Evolutionary conservation across 1,140 invertebrate species (phyloP).

Genomic region (Drosophila carrolli): DNA sequence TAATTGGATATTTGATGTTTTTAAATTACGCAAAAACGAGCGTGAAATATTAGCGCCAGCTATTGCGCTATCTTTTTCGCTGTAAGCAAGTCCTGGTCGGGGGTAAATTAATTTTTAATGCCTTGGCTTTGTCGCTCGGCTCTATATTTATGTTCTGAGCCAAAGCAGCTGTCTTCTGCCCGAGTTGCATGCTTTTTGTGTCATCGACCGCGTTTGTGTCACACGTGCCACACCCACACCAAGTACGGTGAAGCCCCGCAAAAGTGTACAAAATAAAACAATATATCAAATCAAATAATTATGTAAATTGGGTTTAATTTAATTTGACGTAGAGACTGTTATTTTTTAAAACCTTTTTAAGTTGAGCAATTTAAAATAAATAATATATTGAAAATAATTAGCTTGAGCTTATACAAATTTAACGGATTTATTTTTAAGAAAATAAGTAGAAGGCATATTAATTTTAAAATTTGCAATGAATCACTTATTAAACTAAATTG

Average conservation of each 20-base stretch:
- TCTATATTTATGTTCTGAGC: slow-evolving; percentile 67
- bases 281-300: not conserved
- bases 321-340: too few species aligned
- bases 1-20: slow-evolving; percentile 84
- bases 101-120: slow-evolving; percentile 82
- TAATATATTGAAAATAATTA: too few species aligned
- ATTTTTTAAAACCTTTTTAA: too few species aligned
- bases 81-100: slow-evolving; percentile 57
- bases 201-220: slow-evolving; percentile 72
- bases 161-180: slow-evolving; percentile 55
- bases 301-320: too few species aligned
- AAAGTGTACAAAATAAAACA: not conserved
- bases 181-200: slow-evolving; percentile 45
- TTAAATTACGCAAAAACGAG: slow-evolving; percentile 71
- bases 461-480: too few species aligned
- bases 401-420: too few species aligned
- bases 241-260: slow-evolving; percentile 1
- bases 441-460: too few species aligned
- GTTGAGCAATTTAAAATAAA: too few species aligned
- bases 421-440: too few species aligned
- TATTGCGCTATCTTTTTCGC: not conserved
- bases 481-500: too few species aligned
- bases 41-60: slow-evolving; percentile 63
- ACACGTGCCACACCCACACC: slow-evolving; percentile 68
- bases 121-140: slow-evolving; percentile 62